These are phyloP conservation scores for Apotomis turbidana DNA, from an alignment of 2,888 invertebrate genomes.

Conservation along the genomic window DNA sequence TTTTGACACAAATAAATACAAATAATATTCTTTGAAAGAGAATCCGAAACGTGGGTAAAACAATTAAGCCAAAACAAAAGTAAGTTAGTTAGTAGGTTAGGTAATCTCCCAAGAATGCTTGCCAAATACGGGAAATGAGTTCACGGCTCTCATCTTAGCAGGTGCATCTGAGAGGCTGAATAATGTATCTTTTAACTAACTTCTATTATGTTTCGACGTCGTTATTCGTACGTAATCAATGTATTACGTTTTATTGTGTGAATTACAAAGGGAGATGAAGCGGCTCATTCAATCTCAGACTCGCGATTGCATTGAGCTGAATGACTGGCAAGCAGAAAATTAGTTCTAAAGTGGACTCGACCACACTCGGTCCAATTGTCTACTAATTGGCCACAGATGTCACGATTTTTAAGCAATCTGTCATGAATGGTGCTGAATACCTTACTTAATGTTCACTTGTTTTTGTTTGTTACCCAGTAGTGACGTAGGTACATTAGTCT, in stretches of 20 bases:
- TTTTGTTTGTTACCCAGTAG: background rate
- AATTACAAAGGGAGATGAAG: conserved; percentile 58
- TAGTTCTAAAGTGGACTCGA: conserved; percentile 38
- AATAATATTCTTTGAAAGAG: conserved; percentile 20
- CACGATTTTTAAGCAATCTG: conserved; percentile 38
- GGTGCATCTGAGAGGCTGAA: conserved; percentile 20
- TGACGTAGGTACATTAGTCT: background rate
- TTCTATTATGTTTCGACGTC: background rate
- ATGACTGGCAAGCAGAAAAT: conserved; percentile 42
- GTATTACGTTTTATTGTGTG: conserved; percentile 51
- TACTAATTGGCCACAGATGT: conserved; percentile 38
- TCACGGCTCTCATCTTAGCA: conserved; percentile 25
- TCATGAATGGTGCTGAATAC: conserved; percentile 29
- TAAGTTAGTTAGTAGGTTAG: conserved; percentile 16
- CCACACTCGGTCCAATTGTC: conserved; percentile 39
- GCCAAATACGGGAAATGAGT: conserved; percentile 38
- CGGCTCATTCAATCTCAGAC: conserved; percentile 53
- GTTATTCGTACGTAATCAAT: conserved; percentile 27
- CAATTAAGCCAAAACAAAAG: conserved; percentile 37
- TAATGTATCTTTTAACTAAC: background rate
- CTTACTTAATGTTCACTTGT: conserved; percentile 31
- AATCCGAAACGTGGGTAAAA: conserved; percentile 39
- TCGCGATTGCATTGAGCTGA: conserved; percentile 30
- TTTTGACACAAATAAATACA: conserved; percentile 12
- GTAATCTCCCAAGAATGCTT: conserved; percentile 34